These are phyloP conservation scores for Uloborus diversus DNA, from an alignment of 1,140 invertebrate species.

Conservation along the genomic window DNA sequence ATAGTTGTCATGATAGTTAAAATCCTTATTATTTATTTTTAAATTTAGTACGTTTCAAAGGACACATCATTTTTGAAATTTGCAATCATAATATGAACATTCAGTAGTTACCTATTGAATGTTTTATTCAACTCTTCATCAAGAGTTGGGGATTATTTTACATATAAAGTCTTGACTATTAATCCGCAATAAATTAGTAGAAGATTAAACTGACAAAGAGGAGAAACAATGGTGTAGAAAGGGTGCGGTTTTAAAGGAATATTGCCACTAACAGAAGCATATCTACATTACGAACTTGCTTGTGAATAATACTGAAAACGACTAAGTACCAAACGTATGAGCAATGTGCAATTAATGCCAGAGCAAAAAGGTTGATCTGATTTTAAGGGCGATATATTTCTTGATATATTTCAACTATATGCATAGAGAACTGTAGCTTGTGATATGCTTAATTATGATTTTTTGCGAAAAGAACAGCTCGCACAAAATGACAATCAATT, in stretches of 20 bases:
- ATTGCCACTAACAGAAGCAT: slow-evolving; percentile 34
- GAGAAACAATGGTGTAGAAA: slow-evolving; percentile 23
- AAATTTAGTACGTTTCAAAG: too few species aligned
- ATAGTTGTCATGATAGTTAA: too few species aligned
- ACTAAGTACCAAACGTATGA: slow-evolving; percentile 43
- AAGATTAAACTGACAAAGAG: too few species aligned
- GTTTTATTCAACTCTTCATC: too few species aligned
- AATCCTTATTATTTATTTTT: too few species aligned
- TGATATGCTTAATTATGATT: slow-evolving; percentile 44
- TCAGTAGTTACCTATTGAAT: too few species aligned
- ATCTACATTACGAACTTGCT: slow-evolving; percentile 27
- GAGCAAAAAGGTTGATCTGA: slow-evolving; percentile 21
- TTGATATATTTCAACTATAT: slow-evolving; percentile 10
- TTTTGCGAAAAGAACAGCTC: slow-evolving; percentile 13
- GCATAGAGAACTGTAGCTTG: slow-evolving; percentile 35
- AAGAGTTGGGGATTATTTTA: too few species aligned
- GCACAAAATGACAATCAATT: slow-evolving; percentile 20
- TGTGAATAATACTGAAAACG: slow-evolving; percentile 45
- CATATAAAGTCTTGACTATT: too few species aligned
- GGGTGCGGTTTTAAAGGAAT: slow-evolving; percentile 30
- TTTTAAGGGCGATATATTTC: slow-evolving; percentile 10
- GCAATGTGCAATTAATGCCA: slow-evolving; percentile 28
- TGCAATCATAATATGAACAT: too few species aligned
- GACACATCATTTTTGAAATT: too few species aligned
- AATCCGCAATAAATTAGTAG: too few species aligned